phyloP scores from a whole-genome alignment of 2,888 invertebrate genomes.

The Drosophila maculinotata region DNA sequence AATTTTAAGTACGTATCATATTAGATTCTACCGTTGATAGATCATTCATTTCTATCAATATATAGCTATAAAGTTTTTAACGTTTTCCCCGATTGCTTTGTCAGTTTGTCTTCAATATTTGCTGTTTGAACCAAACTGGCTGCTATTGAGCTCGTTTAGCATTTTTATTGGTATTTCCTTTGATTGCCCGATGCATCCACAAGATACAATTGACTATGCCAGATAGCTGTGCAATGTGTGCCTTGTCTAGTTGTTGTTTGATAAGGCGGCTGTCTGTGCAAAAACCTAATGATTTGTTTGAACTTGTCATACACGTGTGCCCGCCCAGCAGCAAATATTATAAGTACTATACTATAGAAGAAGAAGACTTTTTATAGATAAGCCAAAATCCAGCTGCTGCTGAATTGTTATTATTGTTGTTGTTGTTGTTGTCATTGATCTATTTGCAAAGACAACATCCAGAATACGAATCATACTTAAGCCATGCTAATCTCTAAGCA shows the following conservation, averaged over 20 bases:
- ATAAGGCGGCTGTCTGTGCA: no score
- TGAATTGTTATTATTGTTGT: neutral
- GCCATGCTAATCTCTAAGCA: slow-evolving; percentile 43
- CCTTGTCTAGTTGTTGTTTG: no score
- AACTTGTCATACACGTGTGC: slow-evolving; percentile 36
- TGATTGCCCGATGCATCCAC: slow-evolving; percentile 44
- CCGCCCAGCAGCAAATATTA: neutral
- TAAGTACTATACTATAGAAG: neutral
- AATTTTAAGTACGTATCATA: no score
- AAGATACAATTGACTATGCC: slow-evolving; percentile 44
- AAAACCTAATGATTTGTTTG: slow-evolving; percentile 10
- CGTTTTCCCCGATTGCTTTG: neutral
- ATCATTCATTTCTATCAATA: slow-evolving; percentile 10
- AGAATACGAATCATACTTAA: neutral
- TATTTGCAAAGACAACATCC: slow-evolving; percentile 6
- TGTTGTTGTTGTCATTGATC: slow-evolving; percentile 18
- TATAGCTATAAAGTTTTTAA: slow-evolving; percentile 6
- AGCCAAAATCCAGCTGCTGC: neutral
- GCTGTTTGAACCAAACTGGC: slow-evolving; percentile 25
- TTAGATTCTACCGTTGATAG: neutral
- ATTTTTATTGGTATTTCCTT: slow-evolving; percentile 61
- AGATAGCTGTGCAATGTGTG: neutral
- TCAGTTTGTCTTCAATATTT: slow-evolving; percentile 23
- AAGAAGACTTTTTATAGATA: neutral
- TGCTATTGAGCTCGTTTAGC: slow-evolving; percentile 64